Evolutionary conservation across 2,113 vertebrate species (phyloP).

Genomic region (Rhombomys opimus): DNA sequence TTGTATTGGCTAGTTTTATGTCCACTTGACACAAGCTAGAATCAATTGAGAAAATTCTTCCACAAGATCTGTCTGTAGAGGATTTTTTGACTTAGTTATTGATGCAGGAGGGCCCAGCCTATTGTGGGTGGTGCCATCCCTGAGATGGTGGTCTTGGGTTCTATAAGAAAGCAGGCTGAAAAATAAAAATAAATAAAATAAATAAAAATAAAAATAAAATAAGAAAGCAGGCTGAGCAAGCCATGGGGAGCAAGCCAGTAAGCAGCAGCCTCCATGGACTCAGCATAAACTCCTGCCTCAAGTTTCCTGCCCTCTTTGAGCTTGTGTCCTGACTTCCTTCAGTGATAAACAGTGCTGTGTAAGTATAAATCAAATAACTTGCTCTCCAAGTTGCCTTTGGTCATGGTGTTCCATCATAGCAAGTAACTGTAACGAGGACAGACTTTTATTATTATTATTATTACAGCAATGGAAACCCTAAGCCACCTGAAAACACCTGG

Average conservation of each 20-base stretch:
- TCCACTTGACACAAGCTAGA: background rate
- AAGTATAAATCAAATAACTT: background rate
- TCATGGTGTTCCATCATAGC: background rate
- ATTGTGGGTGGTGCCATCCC: background rate
- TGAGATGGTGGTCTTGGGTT: background rate
- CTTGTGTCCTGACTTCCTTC: background rate
- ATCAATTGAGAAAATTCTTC: background rate
- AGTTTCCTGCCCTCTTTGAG: background rate
- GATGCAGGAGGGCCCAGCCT: background rate
- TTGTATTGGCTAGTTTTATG: background rate
- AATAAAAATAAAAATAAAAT: no score
- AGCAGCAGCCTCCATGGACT: background rate
- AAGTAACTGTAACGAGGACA: background rate
- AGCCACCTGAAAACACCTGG: background rate
- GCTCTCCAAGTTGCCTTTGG: background rate
- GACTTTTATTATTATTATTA: background rate
- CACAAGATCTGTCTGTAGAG: background rate
- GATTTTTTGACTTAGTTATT: background rate
- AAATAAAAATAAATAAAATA: no score
- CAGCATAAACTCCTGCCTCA: background rate
- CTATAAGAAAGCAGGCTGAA: background rate
- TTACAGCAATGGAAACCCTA: background rate
- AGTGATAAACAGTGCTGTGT: background rate
- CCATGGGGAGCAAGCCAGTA: background rate
- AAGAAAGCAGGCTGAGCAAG: background rate